A percentile compares a stretch with the other conserved stretches of the same genome.
Evolutionary conservation across 2,797 vertebrate genomes (phyloP).

Genomic region (Mus minutoides): DNA sequence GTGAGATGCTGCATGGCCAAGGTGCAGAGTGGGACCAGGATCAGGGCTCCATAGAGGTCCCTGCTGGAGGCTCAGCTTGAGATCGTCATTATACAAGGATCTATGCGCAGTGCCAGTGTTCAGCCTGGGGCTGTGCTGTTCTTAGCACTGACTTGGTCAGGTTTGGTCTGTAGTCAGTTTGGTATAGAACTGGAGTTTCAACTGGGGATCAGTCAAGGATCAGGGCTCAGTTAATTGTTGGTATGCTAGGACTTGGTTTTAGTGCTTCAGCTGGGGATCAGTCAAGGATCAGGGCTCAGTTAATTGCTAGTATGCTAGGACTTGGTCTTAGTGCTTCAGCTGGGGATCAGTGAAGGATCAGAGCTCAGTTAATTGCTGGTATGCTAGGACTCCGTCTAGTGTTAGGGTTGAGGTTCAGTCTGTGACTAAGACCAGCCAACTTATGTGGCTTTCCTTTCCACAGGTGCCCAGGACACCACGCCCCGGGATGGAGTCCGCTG

Average conservation of each 20-base stretch:
- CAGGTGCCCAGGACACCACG: conserved; percentile 78
- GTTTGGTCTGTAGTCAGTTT: not conserved
- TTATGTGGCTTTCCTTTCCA: rapidly evolving
- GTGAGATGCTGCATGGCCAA: not conserved
- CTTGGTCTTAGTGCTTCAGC: not conserved
- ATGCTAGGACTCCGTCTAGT: not conserved
- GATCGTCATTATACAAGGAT: not conserved
- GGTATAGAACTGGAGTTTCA: not conserved
- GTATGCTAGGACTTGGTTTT: not conserved
- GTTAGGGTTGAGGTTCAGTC: not conserved
- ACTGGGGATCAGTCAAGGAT: not conserved
- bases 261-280: not conserved
- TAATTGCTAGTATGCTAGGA: not conserved
- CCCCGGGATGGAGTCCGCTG: conserved; percentile 84
- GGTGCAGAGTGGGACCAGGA: not conserved
- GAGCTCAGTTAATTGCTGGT: not conserved
- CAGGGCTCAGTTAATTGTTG: not conserved
- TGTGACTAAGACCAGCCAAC: not conserved
- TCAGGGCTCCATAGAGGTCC: not conserved
- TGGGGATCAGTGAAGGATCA: not conserved
- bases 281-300: not conserved
- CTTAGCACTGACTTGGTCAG: not conserved
- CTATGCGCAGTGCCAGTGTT: not conserved
- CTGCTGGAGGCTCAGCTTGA: not conserved
- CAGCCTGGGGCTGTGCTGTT: not conserved